Percentiles rank a stretch among this genome's conserved stretches.
phyloP scores from a whole-genome alignment of 2,113 vertebrate species.

The Rhea pennata region DNA sequence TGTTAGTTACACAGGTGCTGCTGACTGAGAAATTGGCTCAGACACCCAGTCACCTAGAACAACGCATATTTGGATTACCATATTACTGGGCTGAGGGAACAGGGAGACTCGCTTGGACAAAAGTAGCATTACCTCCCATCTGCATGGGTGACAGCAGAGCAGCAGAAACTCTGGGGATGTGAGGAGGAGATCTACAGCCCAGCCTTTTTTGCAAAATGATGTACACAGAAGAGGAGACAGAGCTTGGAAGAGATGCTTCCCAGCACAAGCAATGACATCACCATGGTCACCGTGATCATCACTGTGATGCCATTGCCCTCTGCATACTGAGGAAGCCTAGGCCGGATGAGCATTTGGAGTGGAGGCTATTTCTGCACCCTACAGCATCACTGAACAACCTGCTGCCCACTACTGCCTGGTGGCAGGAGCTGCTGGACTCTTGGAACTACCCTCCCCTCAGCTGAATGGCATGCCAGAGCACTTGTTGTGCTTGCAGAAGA shows the following conservation, averaged over 20 bases:
- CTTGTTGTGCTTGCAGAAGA: neutral
- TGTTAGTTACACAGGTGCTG: conserved; percentile 34
- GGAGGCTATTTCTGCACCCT: neutral
- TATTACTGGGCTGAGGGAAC: neutral
- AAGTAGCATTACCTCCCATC: neutral
- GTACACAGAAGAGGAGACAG: neutral
- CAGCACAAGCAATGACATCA: neutral
- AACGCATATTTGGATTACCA: neutral
- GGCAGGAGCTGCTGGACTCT: neutral
- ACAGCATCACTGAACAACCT: neutral
- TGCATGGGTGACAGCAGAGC: neutral
- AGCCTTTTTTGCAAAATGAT: neutral
- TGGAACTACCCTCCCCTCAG: neutral
- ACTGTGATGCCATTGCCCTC: neutral
- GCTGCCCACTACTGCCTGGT: neutral
- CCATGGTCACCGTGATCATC: too few relatives aligned
- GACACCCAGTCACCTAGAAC: conserved; percentile 42
- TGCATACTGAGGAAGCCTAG: neutral
- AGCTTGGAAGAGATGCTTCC: neutral
- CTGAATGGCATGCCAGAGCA: neutral
- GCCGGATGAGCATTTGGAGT: neutral
- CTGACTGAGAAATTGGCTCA: conserved; percentile 66
- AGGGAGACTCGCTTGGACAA: neutral
- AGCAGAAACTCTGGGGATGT: neutral
- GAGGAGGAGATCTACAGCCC: neutral